Base-by-base conservation (phyloP, 1,140 invertebrate species). In the Heliconius eleuchia region DNA sequence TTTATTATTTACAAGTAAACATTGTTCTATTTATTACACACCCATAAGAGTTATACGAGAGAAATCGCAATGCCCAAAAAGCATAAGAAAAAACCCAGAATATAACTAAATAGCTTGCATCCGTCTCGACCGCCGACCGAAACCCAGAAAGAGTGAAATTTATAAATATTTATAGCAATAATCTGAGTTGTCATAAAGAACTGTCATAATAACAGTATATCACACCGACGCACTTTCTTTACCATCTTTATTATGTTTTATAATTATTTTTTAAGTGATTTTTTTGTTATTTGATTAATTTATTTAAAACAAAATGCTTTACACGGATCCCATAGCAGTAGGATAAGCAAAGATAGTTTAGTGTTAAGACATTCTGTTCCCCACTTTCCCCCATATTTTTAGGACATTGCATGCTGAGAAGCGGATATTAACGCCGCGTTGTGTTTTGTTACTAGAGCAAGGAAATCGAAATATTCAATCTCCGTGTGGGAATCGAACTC, bases 1-100 rank as follows among this genome's bases (percentile, higher is more conserved):
- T 11, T 16, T 13, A 46, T 46, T 46, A 46, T 7, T 52, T 52
- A 52, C 19, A 52, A 52, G 50, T 11, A 57, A 23, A 11, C 55
- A 8, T 57, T 23, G n/a, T 57, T 57, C 19, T 11, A 57, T 57
- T 23, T 57, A 23, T 57, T 23, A 57, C 55, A 57, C 55, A n/a
- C n/a, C 55, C 55, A 57, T 57, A 57, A 57, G 23, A 23, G n/a
- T 57, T 57, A 57, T 23, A 9, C 55, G n/a, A 57, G n/a, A 57
- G 55, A 57, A 57, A 57, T 57, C 55, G n/a, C 55, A 57, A 57
- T 57, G n/a, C 55, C 55, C n/a, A 57, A 23, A 57, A 57, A 23
- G 55, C 19, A 57, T 57, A 8, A 8, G 55, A 57, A 57, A 34
- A 57, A 57, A 57, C 55, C 55, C 55, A 57, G 55, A n/a, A 19